A percentile compares a stretch with the other conserved stretches of the same genome.
These are phyloP conservation scores for Phalacrocorax pelagicus DNA, from an alignment of 2,113 vertebrate genomes.

Conservation along the genomic window DNA sequence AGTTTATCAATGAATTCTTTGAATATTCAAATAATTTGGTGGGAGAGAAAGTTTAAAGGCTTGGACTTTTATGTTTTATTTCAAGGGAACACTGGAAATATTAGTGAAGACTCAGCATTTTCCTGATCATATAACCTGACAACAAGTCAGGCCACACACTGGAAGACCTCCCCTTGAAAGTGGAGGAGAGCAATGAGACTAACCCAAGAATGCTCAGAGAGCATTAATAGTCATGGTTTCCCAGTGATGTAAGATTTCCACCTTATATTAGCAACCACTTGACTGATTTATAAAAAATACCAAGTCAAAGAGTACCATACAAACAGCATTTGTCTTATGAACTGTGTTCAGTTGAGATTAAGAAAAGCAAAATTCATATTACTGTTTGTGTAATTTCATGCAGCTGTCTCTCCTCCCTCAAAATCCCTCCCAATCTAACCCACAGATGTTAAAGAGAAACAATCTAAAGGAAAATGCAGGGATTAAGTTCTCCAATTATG, in stretches of 20 bases:
- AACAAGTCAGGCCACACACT: neutral
- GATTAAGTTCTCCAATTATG: neutral
- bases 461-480: neutral
- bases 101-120: neutral
- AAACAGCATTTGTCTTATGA: neutral
- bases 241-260: neutral
- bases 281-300: neutral
- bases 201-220: neutral
- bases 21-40: neutral
- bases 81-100: neutral
- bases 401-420: neutral
- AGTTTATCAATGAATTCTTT: neutral
- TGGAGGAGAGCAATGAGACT: neutral
- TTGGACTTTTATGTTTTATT: neutral
- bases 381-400: neutral
- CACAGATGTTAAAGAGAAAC: neutral
- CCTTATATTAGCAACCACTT: neutral
- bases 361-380: neutral
- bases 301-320: neutral
- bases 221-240: neutral
- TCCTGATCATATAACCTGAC: neutral
- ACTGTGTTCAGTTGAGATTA: neutral
- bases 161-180: neutral
- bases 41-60: neutral
- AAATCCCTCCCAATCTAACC: neutral